Evolutionary conservation across 2,113 vertebrate genomes (phyloP).

Genomic region (Ahaetulla prasina): DNA sequence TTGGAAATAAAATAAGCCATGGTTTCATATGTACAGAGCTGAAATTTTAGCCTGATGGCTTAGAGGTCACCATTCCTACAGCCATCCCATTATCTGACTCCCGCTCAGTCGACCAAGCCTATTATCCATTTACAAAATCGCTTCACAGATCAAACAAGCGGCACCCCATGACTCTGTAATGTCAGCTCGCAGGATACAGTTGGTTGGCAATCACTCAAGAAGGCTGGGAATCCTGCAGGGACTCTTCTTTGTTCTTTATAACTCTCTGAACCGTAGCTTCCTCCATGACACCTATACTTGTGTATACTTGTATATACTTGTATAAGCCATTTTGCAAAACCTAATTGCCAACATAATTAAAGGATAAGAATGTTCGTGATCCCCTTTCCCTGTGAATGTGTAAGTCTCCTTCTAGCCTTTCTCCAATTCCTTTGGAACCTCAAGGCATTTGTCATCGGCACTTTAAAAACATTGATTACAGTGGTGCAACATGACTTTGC

Average conservation of each 20-base stretch:
- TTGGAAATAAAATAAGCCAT: background rate
- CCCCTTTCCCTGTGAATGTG: background rate
- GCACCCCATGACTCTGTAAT: fast-evolving
- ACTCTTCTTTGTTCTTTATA: slow-evolving; percentile 18
- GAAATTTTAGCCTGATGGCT: background rate
- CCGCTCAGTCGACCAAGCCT: fast-evolving
- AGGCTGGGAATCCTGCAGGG: background rate
- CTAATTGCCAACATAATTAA: slow-evolving; percentile 15
- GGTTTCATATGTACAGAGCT: background rate
- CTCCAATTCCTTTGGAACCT: slow-evolving; percentile 1
- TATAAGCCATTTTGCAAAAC: slow-evolving; percentile 11
- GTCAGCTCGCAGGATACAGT: background rate
- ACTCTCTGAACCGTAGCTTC: background rate
- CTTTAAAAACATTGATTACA: background rate
- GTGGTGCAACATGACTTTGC: background rate
- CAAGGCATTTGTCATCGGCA: background rate
- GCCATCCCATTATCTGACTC: background rate
- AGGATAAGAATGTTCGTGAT: background rate
- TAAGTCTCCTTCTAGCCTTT: background rate
- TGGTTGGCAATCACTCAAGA: background rate
- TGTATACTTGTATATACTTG: no score
- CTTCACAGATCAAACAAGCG: background rate
- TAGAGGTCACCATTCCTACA: background rate
- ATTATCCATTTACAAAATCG: background rate
- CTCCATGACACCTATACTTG: background rate